Evolutionary conservation across 2,113 vertebrate species (phyloP), one percentile per base, ranked within the genome.

Genomic region (Paraplagusia blochii): DNA sequence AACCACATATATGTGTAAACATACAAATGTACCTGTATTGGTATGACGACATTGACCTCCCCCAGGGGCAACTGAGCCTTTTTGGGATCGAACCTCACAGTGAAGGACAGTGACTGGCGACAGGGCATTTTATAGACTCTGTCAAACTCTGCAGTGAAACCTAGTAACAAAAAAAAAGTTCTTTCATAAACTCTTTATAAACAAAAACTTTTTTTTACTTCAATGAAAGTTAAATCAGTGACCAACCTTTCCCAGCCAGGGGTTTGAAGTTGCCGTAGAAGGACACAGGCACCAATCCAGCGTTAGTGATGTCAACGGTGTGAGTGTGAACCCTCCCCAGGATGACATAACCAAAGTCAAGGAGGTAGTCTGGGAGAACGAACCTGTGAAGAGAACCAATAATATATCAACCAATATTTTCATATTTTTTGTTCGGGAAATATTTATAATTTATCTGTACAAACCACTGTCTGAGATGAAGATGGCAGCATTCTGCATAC

Each of bases 341-440:
- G 56, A 80, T 65, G 8, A 80, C 76, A 18, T 34, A 40, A 18
- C 76, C 85, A 65, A 87, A 83, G 56, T 88, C 81, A 44, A 87
- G 55, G 61, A 79, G 17, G 42, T 85, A 85, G 51, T 84, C 76
- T 35, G 84, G 83, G 1, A 85, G 72, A 19, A 62, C 15, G 14
- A 77, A 53, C 39, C 78, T 85, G 43, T 1, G 9, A 40, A 11
- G 1, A 10, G 1, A 60, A 29, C n/a, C n/a, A n/a, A n/a, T n/a
- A n/a, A n/a, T n/a, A n/a, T n/a, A n/a, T n/a, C n/a, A n/a, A n/a
- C n/a, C n/a, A n/a, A n/a, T n/a, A n/a, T n/a, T n/a, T n/a, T n/a
- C n/a, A n/a, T n/a, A n/a, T n/a, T n/a, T n/a, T n/a, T n/a, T n/a
- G n/a, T n/a, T n/a, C n/a, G n/a, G n/a, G n/a, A n/a, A n/a, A n/a